These are phyloP conservation scores for Arbacia lixula DNA, from an alignment of 53 echinoderm and acorn worm species.

Conservation along the genomic window DNA sequence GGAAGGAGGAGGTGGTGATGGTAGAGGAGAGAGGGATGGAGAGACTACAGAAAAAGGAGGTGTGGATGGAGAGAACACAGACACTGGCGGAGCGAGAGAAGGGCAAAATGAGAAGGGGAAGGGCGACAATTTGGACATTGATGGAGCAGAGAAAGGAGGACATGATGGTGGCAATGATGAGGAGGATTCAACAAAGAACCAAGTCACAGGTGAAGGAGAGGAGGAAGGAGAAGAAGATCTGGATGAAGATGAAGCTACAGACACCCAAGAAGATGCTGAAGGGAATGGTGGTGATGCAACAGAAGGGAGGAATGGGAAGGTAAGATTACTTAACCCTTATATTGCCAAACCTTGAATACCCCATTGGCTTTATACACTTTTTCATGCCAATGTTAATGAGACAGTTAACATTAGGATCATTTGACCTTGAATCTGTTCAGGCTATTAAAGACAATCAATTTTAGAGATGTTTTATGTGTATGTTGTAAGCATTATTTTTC, in stretches of 20 bases:
- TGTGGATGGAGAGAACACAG: slow-evolving; percentile 43
- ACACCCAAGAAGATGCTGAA: neutral
- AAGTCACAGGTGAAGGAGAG: neutral
- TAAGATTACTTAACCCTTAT: no score
- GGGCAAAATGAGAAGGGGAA: slow-evolving; percentile 20
- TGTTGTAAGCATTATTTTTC: no score
- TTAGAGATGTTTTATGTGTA: no score
- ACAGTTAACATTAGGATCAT: no score
- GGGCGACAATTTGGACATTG: neutral
- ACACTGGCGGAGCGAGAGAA: no score
- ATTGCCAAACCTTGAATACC: no score
- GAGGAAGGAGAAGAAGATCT: neutral
- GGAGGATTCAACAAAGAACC: neutral
- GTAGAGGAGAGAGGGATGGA: slow-evolving; percentile 3
- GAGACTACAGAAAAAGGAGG: neutral
- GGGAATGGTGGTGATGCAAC: slow-evolving; percentile 11
- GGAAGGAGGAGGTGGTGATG: neutral
- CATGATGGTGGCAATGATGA: neutral
- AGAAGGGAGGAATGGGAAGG: no score
- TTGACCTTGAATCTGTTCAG: no score
- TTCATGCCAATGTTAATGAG: no score
- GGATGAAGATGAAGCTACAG: neutral
- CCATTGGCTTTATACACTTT: no score
- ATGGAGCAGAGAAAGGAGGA: slow-evolving; percentile 9
- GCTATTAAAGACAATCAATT: no score